These are phyloP conservation scores for Microcebus lehilahytsara DNA, from an alignment of 2,113 vertebrate species.

Conservation along the genomic window DNA sequence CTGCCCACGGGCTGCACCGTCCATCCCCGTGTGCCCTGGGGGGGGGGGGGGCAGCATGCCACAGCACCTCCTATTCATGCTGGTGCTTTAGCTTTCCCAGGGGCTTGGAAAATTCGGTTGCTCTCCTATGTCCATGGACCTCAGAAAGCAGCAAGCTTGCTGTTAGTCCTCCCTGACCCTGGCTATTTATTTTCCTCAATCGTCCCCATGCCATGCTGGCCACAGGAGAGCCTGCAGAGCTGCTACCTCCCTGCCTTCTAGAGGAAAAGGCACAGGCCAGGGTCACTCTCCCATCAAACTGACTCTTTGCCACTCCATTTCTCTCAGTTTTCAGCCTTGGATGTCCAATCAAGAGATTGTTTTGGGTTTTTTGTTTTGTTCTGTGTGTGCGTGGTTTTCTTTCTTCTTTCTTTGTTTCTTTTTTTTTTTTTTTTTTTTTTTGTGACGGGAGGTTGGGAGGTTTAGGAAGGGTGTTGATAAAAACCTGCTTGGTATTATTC, in stretches of 20 bases:
- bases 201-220: background rate
- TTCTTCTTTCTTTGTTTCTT: background rate
- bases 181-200: background rate
- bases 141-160: background rate
- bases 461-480: background rate
- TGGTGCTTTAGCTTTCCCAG: background rate
- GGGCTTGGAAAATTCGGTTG: background rate
- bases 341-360: background rate
- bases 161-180: background rate
- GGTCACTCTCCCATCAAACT: background rate
- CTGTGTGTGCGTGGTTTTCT: too few relatives aligned
- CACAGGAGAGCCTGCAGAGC: background rate
- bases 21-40: background rate
- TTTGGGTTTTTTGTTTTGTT: background rate
- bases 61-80: accelerated
- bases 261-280: background rate
- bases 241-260: background rate
- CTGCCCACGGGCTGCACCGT: background rate
- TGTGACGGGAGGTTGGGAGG: accelerated
- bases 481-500: background rate
- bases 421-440: background rate
- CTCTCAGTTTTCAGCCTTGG: background rate
- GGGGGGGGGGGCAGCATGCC: too few relatives aligned
- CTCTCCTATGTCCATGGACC: background rate
- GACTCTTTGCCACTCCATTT: background rate